Base-by-base conservation (phyloP, 2,797 vertebrate species). In the Sebastes jordani region DNA sequence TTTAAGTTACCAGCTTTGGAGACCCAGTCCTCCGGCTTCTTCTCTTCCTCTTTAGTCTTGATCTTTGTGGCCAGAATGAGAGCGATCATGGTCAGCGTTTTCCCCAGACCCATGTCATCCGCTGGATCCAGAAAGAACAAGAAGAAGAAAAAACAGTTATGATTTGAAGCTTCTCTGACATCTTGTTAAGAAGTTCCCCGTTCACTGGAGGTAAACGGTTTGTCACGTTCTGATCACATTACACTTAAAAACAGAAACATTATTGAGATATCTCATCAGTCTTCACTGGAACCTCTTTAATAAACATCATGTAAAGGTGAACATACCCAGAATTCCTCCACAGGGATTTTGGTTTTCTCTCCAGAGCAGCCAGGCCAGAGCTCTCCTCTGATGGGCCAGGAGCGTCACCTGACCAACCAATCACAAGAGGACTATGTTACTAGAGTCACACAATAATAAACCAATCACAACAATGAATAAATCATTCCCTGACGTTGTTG, bases 81-180 rank as follows among this genome's bases (percentile, higher is more conserved):
- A 7, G 98, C 93, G 23, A 99, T 97, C 96, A 99, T 97, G 0
- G 97, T 99, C 79, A 99, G 92, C 3, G 98, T 99, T 94, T 99
- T 99, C 34, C 98, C 98, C 84, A 99, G 91, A 62, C 98, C 98
- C 98, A 99, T 99, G 89, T 99, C 98, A 91, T 99, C 98, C 2
- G 98, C 98, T 99, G 88, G 52, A 81, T 20, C 13, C 62, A 60
- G 62, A 75, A 27, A 46, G 6, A 63, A 8, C 6, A 61, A 58
- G 10, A 60, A 2, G 2, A 25, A 64, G 20, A 68, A 7, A 54
- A 54, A 20, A 11, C 1, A 30, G 10, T 9, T 22, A 16, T 2
- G 5, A 20, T 32, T 6, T n/a, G 23, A 63, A 59, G 32, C 4
- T 52, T 72, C 5, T 3, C 5, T 3, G 30, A 56, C 5, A 56